Conservation (phyloP, 2,888 invertebrate species). For the Tipula confusa region DNA sequence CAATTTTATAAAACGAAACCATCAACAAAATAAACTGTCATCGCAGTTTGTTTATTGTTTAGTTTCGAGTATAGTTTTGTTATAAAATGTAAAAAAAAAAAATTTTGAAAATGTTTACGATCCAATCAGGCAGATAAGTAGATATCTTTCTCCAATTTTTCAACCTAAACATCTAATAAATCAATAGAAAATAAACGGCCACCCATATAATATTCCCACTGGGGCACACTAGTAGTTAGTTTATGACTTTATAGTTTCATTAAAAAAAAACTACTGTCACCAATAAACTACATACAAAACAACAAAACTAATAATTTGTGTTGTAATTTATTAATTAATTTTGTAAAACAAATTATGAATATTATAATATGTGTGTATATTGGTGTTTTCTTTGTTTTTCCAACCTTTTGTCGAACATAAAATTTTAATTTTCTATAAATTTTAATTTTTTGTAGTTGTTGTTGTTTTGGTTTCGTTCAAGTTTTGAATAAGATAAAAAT, state of each 20-base stretch:
- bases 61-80: too few species aligned
- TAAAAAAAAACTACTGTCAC: constrained; percentile 7
- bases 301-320: neutral
- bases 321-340: constrained; percentile 20
- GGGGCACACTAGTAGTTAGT: neutral
- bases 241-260: neutral
- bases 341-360: neutral
- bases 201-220: neutral
- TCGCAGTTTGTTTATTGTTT: too few species aligned
- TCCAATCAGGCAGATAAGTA: neutral
- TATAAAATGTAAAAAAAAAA: neutral
- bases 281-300: neutral
- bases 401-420: constrained; percentile 15
- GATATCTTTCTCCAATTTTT: neutral
- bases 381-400: neutral
- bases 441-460: too few species aligned
- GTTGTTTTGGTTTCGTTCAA: neutral
- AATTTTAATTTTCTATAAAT: constrained; percentile 12
- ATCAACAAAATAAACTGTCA: too few species aligned
- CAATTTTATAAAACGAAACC: too few species aligned
- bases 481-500: neutral
- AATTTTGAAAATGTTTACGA: neutral
- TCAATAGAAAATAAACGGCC: neutral
- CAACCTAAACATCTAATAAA: neutral
- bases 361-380: neutral